These are phyloP conservation scores for Hypocryptadius cinnamomeus DNA, from an alignment of 2,113 vertebrate species.

Conservation along the genomic window DNA sequence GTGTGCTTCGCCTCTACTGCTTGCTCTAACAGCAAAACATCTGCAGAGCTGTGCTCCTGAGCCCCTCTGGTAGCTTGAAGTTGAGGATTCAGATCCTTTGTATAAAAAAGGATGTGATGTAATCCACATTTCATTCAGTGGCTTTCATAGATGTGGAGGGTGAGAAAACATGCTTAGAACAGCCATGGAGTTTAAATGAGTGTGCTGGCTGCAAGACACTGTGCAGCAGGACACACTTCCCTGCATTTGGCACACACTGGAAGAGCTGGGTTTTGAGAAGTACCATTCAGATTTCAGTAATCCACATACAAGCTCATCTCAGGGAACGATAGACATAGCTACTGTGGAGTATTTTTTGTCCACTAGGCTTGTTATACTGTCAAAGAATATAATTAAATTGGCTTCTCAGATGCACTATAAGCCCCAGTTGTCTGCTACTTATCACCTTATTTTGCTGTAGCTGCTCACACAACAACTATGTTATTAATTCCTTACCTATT, in stretches of 20 bases:
- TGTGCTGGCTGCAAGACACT: not conserved
- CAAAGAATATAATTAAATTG: slow-evolving; percentile 8
- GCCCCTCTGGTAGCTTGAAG: not conserved
- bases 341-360: not conserved
- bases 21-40: not conserved
- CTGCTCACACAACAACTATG: not conserved
- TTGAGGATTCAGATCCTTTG: not conserved
- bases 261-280: not conserved
- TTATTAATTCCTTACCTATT: slow-evolving; percentile 6
- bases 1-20: not conserved
- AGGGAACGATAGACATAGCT: not conserved
- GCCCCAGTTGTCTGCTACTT: slow-evolving; percentile 15
- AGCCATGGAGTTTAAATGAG: not conserved
- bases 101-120: not conserved
- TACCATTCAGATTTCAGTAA: not conserved
- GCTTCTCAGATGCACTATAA: slow-evolving; percentile 1
- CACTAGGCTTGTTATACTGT: slow-evolving; percentile 8
- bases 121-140: not conserved
- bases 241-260: not conserved
- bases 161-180: not conserved
- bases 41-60: not conserved
- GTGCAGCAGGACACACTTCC: not conserved
- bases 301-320: not conserved
- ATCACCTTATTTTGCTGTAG: not conserved
- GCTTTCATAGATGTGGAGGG: not conserved